Evolutionary conservation across 1,140 invertebrate species (phyloP), one percentile per base, ranked within the genome.

Genomic region (Nomia melanderi): DNA sequence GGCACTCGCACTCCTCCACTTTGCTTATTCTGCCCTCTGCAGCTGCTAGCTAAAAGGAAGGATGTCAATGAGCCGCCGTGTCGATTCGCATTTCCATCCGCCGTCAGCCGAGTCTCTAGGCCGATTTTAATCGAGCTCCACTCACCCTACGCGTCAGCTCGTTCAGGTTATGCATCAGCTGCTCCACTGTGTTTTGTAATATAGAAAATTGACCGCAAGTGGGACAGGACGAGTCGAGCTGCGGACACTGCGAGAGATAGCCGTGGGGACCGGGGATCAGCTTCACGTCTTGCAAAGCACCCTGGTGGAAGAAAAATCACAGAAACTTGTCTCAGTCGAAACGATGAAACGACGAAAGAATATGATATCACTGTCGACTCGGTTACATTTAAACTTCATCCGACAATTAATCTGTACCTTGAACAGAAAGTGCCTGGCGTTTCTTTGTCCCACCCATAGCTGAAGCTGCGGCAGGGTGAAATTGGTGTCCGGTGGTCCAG

Each of bases 1-100:
- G 95, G 92, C 97, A 98, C 91, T 98, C 96, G 92, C 97, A 98
- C 88, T 96, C 94, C 92, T 98, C 96, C 83, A 98, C 93, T 85
- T 94, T 94, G 86, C 93, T 93, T 90, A 98, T 94, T 77, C 96
- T 94, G 84, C 94, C 93, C 91, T 97, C 96, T 79, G 96, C 94
- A 88, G 93, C 94, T 88, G 94, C 94, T 92, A 97, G 93, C 97
- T 98, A 92, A 88, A 94, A 93, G 83, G 92, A 90, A 91, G 84
- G 79, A 91, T 50, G 77, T 81, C 74, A 63, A 87, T 91, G 81
- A 78, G 85, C 86, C 9, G 44, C 25, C 8, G 7, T 27, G 4
- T 44, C 14, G 23, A 56, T 36, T 60, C 54, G 53, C n/a, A n/a
- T n/a, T n/a, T 5, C 25, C 14, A 31, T 31, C 6, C 56, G 4